Evolutionary conservation across 2,888 invertebrate genomes (phyloP), one percentile per base, ranked within the genome.

Genomic region (Chalcosyrphus nemorum): DNA sequence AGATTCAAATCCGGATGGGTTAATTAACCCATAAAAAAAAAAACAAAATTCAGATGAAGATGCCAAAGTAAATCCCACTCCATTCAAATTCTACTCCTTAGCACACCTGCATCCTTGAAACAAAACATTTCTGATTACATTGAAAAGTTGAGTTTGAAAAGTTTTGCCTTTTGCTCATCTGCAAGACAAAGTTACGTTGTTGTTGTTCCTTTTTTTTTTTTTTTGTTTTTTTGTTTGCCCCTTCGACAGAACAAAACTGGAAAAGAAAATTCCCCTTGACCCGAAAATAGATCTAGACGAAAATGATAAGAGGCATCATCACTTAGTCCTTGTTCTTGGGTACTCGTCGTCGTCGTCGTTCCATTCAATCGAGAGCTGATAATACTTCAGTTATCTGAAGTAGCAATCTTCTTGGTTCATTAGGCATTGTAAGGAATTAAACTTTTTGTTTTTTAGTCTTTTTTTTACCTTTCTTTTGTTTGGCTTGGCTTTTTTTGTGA

Each of bases 371-470:
- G 74, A 80, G 65, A 75, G 74, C 74, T 84, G 80, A 84, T 70
- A 71, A 80, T 84, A 59, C 84, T 84, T 84, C 45, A 84, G 50
- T 65, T 84, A 84, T 84, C 80, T 63, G 50, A 45, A 84, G 68
- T 70, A 75, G 56, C 80, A 78, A 84, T 80, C 80, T 80, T 80
- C 38, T 52, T 84, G 84, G 74, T 80, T 84, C 84, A 84, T 84
- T 84, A 80, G 70, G 84, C 84, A 84, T 68, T 84, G 68, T 57
- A 50, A 57, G 57, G 74, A 70, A 75, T 84, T 84, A 70, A 84
- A 68, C 74, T 84, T 57, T 82, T 52, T 43, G 17, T 2, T 17
- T 35, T 7, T 63, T 52, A 27, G 17, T 38, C 6, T 21, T 59
- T 24, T 45, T 45, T 32, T 63, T 61, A 21, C 43, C 43, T 29